These are phyloP conservation scores for Mormyrops boulengeri DNA, from an alignment of 2,797 vertebrate species.

Conservation along the genomic window DNA sequence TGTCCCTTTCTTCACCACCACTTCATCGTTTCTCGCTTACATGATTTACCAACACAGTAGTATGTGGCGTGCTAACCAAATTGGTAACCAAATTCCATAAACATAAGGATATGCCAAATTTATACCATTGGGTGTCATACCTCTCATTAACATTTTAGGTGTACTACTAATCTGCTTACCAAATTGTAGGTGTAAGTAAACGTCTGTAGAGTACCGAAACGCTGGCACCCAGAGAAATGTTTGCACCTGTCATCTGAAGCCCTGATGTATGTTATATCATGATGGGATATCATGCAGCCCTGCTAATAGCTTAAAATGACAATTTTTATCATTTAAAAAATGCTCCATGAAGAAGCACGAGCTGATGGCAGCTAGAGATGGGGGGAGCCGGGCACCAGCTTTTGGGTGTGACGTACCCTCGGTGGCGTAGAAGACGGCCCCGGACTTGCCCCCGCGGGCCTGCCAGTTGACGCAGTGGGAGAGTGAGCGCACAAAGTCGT, in stretches of 20 bases:
- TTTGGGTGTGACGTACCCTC: slow-evolving; percentile 64
- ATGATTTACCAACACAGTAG: neutral
- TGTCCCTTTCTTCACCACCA: neutral
- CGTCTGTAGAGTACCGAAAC: neutral
- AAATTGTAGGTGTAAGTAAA: neutral
- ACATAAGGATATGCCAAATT: neutral
- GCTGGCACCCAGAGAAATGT: neutral
- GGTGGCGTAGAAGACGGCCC: slow-evolving; percentile 93
- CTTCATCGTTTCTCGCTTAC: neutral
- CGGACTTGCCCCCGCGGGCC: slow-evolving; percentile 92
- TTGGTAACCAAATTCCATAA: neutral
- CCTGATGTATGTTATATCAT: neutral
- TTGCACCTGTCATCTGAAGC: neutral
- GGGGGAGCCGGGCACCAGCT: too few species aligned
- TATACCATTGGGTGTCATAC: neutral
- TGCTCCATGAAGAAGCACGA: too few species aligned
- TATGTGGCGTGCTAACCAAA: neutral
- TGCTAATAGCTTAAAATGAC: neutral
- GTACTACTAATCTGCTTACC: neutral
- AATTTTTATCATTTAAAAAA: neutral
- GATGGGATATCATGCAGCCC: neutral
- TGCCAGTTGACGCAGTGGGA: slow-evolving; percentile 97
- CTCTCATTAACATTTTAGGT: neutral
- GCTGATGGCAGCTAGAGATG: neutral
- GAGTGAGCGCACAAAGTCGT: slow-evolving; percentile 91